These are phyloP conservation scores for Enteromius radiatus DNA, from an alignment of 2,797 vertebrate genomes.

Conservation along the genomic window DNA sequence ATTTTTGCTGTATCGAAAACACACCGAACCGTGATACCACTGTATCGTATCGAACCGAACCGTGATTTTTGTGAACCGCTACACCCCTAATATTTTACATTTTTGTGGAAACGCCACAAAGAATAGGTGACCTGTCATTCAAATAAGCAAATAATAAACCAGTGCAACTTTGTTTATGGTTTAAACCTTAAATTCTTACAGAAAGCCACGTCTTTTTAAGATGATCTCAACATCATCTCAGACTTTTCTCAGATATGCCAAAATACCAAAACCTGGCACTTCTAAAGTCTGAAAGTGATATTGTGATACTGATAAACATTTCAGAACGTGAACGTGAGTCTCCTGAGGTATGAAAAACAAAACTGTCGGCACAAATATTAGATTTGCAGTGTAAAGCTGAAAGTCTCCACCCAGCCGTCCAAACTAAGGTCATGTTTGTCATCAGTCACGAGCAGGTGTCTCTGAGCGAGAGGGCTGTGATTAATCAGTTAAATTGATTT, in stretches of 20 bases:
- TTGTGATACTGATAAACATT: not conserved
- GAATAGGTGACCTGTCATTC: not conserved
- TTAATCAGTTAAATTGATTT: constrained; percentile 10
- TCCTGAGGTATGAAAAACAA: not conserved
- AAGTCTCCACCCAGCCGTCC: not conserved
- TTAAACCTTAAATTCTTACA: not conserved
- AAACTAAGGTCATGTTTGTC: constrained; percentile 14
- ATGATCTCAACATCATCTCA: not conserved
- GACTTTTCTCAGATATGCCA: not conserved
- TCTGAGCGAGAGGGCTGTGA: not conserved
- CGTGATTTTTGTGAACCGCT: too few species aligned
- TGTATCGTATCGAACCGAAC: too few species aligned
- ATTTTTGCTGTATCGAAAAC: too few species aligned
- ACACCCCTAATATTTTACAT: too few species aligned
- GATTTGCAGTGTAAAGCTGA: not conserved
- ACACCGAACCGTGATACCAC: too few species aligned
- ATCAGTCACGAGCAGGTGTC: not conserved
- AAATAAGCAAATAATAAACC: not conserved
- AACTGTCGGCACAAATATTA: not conserved
- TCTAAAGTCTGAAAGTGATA: not conserved
- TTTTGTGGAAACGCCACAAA: not conserved
- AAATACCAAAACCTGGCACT: not conserved
- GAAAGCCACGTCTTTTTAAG: not conserved
- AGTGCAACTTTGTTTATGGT: not conserved
- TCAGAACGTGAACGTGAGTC: not conserved